Evolutionary conservation across 2,113 vertebrate species (phyloP), one percentile per base, ranked within the genome.

Genomic region (Lamprotornis superbus): DNA sequence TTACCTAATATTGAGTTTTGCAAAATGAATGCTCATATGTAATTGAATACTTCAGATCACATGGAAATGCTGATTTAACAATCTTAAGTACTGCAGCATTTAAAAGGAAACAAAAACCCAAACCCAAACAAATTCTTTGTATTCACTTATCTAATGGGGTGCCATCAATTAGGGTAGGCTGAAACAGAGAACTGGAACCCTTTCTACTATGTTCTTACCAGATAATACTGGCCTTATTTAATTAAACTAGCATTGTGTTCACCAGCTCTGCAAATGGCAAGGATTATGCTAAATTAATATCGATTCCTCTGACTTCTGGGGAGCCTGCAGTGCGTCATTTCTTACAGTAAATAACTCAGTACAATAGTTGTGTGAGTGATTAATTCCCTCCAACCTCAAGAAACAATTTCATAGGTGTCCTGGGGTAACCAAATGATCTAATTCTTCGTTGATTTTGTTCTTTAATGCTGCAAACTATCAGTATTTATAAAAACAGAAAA

Each of bases 1-100:
- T 98, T 98, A 98, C 98, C 98, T 98, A 98, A 98, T 98, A 98
- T 96, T 98, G 97, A 98, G 96, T 98, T 98, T 98, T 98, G 97
- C 98, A 98, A 97, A 98, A 97, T 96, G 98, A 98, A 97, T 98
- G 97, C 97, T 97, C 96, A 94, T 98, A 94, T 97, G 97, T 98
- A 98, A 98, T 98, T 98, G 97, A 98, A 98, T 98, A 96, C 96
- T 96, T 97, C 95, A 86, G 96, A 98, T 98, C 97, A 98, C 97
- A 97, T 96, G 97, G 95, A 98, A 98, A 97, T 97, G 97, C 97
- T 98, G 97, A 98, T 98, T 97, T 98, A 97, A 97, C 97, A 93
- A 93, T 96, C 91, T 82, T 95, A 95, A 97, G 88, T 97, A 97
- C 91, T 97, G 96, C 98, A 98, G 97, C 98, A 98, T 98, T 98